A percentile compares a stretch with the other conserved stretches of the same genome.
Conservation (phyloP, 2,797 vertebrate species). For the Sebastes matsubarae region DNA sequence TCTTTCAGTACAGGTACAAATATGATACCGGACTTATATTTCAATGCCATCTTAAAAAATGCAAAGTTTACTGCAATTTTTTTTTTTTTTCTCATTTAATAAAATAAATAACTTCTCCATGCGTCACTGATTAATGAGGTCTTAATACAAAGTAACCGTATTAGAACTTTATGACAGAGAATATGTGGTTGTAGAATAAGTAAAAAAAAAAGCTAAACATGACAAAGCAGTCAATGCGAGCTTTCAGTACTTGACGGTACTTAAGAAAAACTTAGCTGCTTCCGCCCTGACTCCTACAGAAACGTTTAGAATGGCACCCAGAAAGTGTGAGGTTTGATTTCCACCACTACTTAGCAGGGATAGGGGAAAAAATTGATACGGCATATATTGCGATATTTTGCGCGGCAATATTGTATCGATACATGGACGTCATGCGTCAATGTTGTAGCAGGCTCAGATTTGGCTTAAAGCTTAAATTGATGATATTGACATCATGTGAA, state of each 20-base stretch:
- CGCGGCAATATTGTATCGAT: no score
- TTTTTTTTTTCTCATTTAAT: neutral
- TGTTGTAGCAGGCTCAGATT: no score
- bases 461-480: no score
- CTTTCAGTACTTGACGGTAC: neutral
- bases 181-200: neutral
- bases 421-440: fast-evolving
- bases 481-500: no score
- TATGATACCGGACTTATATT: neutral
- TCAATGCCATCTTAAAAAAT: neutral
- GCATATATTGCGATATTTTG: no score
- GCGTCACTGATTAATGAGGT: neutral
- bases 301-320: neutral
- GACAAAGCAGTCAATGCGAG: neutral
- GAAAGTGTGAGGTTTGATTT: neutral
- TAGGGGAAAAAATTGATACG: no score
- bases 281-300: neutral
- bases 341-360: neutral
- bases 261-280: neutral
- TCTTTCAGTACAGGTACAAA: neutral
- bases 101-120: neutral
- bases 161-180: neutral
- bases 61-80: neutral
- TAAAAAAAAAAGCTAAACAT: neutral
- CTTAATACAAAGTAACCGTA: neutral